Conservation (phyloP, 2,888 invertebrate species). For the Nasonovia ribisnigri region DNA sequence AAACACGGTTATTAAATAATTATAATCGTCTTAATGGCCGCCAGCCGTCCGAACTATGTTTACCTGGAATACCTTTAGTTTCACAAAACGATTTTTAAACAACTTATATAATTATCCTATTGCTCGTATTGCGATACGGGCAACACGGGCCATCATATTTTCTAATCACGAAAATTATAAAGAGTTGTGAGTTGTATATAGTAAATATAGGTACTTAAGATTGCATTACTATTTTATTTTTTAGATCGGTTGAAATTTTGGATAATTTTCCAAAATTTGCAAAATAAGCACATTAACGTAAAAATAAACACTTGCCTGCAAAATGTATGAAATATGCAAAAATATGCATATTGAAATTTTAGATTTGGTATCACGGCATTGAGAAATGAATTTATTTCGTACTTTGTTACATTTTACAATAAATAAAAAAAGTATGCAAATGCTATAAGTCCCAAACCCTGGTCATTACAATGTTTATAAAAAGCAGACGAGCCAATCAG, state of each 20-base stretch:
- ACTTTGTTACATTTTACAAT: too few species aligned
- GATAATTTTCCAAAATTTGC: slow-evolving; percentile 25
- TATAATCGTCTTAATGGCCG: not conserved
- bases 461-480: too few species aligned
- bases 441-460: too few species aligned
- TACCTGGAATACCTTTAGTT: not conserved
- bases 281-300: slow-evolving; percentile 9
- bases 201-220: slow-evolving; percentile 6
- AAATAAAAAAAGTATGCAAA: too few species aligned
- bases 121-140: not conserved
- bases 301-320: too few species aligned
- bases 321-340: too few species aligned
- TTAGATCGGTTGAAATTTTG: slow-evolving; percentile 33
- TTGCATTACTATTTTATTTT: slow-evolving; percentile 17
- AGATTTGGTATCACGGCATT: too few species aligned
- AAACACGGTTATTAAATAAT: not conserved
- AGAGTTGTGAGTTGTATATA: slow-evolving; percentile 27
- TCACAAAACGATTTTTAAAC: not conserved
- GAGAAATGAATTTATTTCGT: too few species aligned
- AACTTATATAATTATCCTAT: slow-evolving; percentile 3
- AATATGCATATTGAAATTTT: too few species aligned
- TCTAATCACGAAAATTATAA: slow-evolving; percentile 13
- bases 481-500: too few species aligned
- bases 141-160: slow-evolving; percentile 16
- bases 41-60: slow-evolving; percentile 11